Percentiles rank a stretch among this genome's conserved stretches.
Evolutionary conservation across 2,797 vertebrate species (phyloP).

Genomic region (Mus minutoides): DNA sequence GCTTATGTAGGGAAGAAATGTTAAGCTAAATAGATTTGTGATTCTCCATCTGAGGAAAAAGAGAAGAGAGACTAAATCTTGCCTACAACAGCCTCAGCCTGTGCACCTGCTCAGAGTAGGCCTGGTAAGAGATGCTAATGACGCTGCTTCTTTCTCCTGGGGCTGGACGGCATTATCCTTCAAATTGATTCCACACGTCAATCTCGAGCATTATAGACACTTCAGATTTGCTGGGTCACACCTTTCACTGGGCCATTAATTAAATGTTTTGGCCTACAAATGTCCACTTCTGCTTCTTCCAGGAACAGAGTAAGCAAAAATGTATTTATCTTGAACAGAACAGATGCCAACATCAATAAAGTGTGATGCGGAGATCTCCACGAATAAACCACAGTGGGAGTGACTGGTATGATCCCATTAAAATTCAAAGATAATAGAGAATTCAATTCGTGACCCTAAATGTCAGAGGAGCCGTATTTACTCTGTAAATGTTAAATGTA

Average conservation of each 20-base stretch:
- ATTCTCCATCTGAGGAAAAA: neutral
- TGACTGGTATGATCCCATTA: slow-evolving; percentile 57
- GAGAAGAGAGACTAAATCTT: neutral
- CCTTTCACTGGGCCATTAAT: slow-evolving; percentile 51
- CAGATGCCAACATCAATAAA: slow-evolving; percentile 63
- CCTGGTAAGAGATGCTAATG: neutral
- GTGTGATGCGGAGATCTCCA: slow-evolving; percentile 16
- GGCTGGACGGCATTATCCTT: neutral
- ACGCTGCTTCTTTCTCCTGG: neutral
- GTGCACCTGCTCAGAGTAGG: neutral
- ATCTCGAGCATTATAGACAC: neutral
- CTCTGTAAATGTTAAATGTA: slow-evolving; percentile 37
- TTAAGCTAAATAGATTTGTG: neutral
- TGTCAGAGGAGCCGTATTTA: slow-evolving; percentile 55
- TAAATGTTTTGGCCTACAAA: slow-evolving; percentile 57
- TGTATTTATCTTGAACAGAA: slow-evolving; percentile 53
- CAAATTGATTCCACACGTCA: neutral
- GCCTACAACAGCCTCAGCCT: neutral
- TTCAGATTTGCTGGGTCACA: slow-evolving; percentile 58
- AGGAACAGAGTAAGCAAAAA: slow-evolving; percentile 48
- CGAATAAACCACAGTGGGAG: slow-evolving; percentile 33
- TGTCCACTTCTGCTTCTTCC: slow-evolving; percentile 45
- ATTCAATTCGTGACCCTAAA: slow-evolving; percentile 53
- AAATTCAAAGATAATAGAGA: slow-evolving; percentile 68
- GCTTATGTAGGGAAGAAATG: neutral